These are phyloP conservation scores for Bombus confusus DNA, from an alignment of 1,140 invertebrate genomes.

Conservation along the genomic window DNA sequence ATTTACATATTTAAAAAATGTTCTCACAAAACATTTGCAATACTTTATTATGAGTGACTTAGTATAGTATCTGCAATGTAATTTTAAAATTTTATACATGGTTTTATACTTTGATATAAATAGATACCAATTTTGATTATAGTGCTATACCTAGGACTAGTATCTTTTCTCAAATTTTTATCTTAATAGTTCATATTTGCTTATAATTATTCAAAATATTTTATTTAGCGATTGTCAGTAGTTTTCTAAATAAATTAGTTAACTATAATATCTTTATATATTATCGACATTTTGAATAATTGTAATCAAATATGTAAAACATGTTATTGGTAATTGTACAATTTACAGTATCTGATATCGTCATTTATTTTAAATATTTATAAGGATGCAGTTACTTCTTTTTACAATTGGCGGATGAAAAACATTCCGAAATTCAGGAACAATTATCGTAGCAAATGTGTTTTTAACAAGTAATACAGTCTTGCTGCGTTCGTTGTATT, in stretches of 20 bases:
- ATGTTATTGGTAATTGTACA: constrained; percentile 29
- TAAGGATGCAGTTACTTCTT: constrained; percentile 24
- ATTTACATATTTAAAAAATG: constrained; percentile 11
- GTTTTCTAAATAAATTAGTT: constrained; percentile 1
- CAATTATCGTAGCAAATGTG: constrained; percentile 28
- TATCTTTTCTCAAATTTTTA: neutral
- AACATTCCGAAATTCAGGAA: constrained; percentile 49
- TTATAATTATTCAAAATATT: constrained; percentile 26
- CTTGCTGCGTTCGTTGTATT: constrained; percentile 32
- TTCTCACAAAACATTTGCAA: constrained; percentile 10
- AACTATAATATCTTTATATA: neutral
- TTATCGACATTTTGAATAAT: constrained; percentile 20
- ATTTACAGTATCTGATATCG: constrained; percentile 25
- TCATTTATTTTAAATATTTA: constrained; percentile 54
- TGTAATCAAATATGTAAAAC: constrained; percentile 24
- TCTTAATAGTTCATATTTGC: neutral
- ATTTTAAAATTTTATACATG: no score
- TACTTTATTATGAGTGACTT: neutral
- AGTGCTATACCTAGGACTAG: constrained; percentile 4
- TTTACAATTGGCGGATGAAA: constrained; percentile 36
- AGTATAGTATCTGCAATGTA: neutral
- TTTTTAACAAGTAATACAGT: constrained; percentile 53
- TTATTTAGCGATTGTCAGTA: neutral
- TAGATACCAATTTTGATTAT: neutral
- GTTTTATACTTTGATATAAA: neutral